A percentile compares a stretch with the other conserved stretches of the same genome.
phyloP scores from a whole-genome alignment of 2,797 vertebrate species.

The Pangasius macronema region DNA sequence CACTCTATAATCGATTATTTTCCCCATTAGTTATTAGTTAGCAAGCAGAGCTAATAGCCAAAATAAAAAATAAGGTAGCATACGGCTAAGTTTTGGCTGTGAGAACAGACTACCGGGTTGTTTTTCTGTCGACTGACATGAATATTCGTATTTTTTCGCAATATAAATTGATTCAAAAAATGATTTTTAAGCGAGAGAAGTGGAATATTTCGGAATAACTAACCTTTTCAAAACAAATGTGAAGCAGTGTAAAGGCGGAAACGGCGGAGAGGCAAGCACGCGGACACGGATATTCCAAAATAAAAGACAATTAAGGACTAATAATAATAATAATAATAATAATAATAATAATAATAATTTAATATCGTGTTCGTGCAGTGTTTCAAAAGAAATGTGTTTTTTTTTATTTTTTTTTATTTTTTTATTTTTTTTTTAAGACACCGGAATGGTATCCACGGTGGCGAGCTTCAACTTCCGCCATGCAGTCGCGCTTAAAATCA shows the following conservation, averaged over 20 bases:
- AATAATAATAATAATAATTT: neutral
- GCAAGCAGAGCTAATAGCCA: neutral
- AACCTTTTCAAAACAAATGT: slow-evolving; percentile 38
- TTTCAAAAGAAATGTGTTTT: neutral
- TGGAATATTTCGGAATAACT: neutral
- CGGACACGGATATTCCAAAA: neutral
- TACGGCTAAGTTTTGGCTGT: neutral
- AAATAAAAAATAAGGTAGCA: neutral
- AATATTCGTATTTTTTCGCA: neutral
- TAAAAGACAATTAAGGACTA: neutral
- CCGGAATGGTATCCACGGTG: neutral
- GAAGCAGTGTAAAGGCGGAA: neutral
- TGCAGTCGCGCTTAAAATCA: neutral
- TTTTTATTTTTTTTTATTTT: too few species aligned
- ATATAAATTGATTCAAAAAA: too few species aligned
- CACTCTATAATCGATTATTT: neutral
- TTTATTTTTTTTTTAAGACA: neutral
- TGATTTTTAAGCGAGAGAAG: neutral
- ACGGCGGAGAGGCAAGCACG: neutral
- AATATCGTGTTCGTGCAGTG: neutral
- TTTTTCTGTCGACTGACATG: too few species aligned
- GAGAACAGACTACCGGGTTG: neutral
- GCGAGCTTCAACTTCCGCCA: slow-evolving; percentile 4
- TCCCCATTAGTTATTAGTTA: neutral
- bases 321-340: neutral